Evolutionary conservation across 2,888 invertebrate genomes (phyloP), one percentile per base, ranked within the genome.

Genomic region (Chrysolina americana): DNA sequence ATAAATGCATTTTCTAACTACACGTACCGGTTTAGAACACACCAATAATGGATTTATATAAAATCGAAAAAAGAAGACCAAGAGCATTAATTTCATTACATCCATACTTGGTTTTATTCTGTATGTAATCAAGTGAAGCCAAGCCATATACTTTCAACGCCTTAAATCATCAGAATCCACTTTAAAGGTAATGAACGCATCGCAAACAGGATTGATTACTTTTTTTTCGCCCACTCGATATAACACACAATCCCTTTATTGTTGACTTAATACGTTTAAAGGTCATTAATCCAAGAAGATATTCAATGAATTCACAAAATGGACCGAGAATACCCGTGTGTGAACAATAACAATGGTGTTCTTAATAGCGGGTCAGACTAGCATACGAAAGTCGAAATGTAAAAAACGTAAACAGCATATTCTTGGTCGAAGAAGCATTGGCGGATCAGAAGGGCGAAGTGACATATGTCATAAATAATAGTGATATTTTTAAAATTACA

Each of bases 191-290:
- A 70, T 71, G 68, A 71, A 74, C 63, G 70, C 74, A 59, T 74
- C 50, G 70, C 70, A 74, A 74, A 74, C 74, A 74, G 74, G 74
- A 74, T 70, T 74, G 70, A 74, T 71, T 71, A 74, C 68, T 71
- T 68, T 63, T 36, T 71, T 59, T 71, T 74, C 56, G 47, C 36
- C 41, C 71, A 66, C 56, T 68, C 64, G 68, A 66, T 74, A 65
- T 65, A 71, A 48, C 47, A 73, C 62, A 74, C 66, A 74, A 74
- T 71, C 74, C 74, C 50, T 74, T 70, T 74, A 74, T 74, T 74
- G 68, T 70, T 68, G 66, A 71, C 74, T 70, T 74, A 71, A 74
- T 74, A 71, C 74, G 71, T 71, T 74, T 74, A 74, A 74, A 74
- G 74, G 74, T 71, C 74, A 59, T 71, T 74, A 74, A 71, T 74